These are phyloP conservation scores for Tyria jacobaeae DNA, from an alignment of 2,888 invertebrate genomes.

Conservation along the genomic window DNA sequence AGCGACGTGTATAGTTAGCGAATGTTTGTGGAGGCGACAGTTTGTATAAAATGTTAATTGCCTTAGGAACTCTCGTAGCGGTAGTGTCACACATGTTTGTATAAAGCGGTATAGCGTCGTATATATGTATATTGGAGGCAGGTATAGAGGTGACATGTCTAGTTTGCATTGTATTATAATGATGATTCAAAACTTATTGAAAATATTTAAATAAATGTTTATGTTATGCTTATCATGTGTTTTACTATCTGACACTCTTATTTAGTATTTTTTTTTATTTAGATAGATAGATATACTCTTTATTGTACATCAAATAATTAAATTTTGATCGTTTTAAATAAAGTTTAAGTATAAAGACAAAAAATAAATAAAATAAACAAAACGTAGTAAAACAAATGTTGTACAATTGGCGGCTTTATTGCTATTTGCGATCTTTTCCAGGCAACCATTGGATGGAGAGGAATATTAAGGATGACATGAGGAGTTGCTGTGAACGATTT, in stretches of 20 bases:
- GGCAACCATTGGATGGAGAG: no score
- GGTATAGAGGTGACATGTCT: conserved; percentile 30
- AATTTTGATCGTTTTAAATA: no score
- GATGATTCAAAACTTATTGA: conserved; percentile 71
- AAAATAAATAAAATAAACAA: no score
- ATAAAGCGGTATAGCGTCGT: conserved; percentile 52
- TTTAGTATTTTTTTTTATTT: no score
- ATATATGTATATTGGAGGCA: conserved; percentile 65
- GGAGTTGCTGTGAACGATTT: no score
- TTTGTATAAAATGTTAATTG: conserved; percentile 66
- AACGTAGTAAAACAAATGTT: no score
- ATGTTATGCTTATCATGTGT: conserved; percentile 74
- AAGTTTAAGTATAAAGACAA: no score
- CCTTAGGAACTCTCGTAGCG: conserved; percentile 54
- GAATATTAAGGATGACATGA: no score
- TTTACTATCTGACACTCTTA: conserved; percentile 29
- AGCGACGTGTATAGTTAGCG: conserved; percentile 49
- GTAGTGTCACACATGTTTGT: conserved; percentile 39
- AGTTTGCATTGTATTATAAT: conserved; percentile 75
- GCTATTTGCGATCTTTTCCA: no score
- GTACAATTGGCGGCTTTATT: no score
- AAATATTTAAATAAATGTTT: conserved; percentile 83
- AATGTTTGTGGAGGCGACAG: conserved; percentile 25
- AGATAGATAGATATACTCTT: no score
- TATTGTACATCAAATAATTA: no score